Evolutionary conservation across 2,113 vertebrate genomes (phyloP).

Genomic region (Delphinapterus leucas): DNA sequence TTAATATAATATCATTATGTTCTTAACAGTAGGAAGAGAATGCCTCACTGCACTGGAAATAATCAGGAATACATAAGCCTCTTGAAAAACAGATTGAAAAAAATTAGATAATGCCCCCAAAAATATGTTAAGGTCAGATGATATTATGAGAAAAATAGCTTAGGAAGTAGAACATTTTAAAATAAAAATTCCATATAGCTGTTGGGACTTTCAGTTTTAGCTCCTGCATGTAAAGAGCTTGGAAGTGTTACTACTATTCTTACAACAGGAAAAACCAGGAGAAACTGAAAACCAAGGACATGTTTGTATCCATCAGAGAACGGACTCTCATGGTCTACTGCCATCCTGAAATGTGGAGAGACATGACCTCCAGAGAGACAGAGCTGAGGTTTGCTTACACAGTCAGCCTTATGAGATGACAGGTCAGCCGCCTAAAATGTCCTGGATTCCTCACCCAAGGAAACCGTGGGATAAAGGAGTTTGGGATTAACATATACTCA

Average conservation of each 20-base stretch:
- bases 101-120: too few species aligned
- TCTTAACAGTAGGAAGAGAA: background rate
- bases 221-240: background rate
- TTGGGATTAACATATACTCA: background rate
- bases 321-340: too few species aligned
- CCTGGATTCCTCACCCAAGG: background rate
- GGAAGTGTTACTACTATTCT: background rate
- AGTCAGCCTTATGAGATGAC: background rate
- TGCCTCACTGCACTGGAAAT: background rate
- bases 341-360: background rate
- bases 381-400: background rate
- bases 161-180: background rate
- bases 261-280: background rate
- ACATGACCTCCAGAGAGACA: rapidly evolving
- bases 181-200: background rate
- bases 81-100: background rate
- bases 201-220: background rate
- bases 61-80: background rate
- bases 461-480: background rate
- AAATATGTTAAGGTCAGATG: background rate
- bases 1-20: too few species aligned
- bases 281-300: background rate
- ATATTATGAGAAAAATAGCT: background rate
- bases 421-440: rapidly evolving
- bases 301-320: background rate